These are phyloP conservation scores for Morus bassanus DNA, from an alignment of 2,797 vertebrate species.

Conservation along the genomic window DNA sequence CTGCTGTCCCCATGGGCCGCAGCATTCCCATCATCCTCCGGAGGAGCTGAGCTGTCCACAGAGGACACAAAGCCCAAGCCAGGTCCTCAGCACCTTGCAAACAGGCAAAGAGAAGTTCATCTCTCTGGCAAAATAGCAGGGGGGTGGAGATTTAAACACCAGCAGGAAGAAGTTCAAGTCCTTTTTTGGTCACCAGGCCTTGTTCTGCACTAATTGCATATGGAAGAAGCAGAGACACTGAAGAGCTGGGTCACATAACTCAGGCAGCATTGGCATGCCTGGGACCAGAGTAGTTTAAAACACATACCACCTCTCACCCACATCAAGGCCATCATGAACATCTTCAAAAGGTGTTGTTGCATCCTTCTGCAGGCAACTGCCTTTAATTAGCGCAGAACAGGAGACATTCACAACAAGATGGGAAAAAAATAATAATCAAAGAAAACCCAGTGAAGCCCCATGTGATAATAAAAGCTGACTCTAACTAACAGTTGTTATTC, in stretches of 20 bases:
- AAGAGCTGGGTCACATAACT: background rate
- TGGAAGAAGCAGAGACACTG: background rate
- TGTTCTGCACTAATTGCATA: background rate
- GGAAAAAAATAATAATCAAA: conserved; percentile 20
- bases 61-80: background rate
- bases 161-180: background rate
- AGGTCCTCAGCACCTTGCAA: background rate
- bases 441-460: conserved; percentile 10
- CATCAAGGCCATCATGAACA: fast-evolving
- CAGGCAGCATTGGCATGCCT: background rate
- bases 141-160: background rate
- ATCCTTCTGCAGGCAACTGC: background rate
- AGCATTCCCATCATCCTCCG: background rate
- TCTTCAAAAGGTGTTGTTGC: background rate
- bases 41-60: fast-evolving
- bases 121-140: background rate
- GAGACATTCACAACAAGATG: conserved; percentile 7
- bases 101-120: background rate
- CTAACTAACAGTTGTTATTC: conserved; percentile 63
- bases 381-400: background rate
- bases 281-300: background rate
- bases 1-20: background rate
- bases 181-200: background rate
- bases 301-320: background rate
- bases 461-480: conserved; percentile 44